Evolutionary conservation across 64 coral and sea anemone species (phyloP), one percentile per base, ranked within the genome.

Genomic region (Orbicella faveolata): DNA sequence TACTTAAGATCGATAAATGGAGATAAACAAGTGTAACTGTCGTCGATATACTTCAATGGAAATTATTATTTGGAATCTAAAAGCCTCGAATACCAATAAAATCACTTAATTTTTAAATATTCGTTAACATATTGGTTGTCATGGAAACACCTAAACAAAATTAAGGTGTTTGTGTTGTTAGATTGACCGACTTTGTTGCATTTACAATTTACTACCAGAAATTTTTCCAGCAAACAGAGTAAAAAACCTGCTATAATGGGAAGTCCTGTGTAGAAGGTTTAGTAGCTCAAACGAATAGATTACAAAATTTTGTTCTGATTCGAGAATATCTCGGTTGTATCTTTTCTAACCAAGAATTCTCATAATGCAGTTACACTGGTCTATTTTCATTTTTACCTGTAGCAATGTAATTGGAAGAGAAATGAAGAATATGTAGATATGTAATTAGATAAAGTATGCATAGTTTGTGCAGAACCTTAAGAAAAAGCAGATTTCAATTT

Each of bases 11-110:
- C 44, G 3, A 6, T 68, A 23, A 9, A 17, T 39, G 13, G 65
- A 69, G 37, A 69, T 26, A 69, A 84, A 16, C 63, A 66, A 84
- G 63, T 85, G 82, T 85, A 85, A 70, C 64, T 85, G 23, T 51
- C 44, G 61, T 63, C 54, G 55, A 70, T 59, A 14, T 59, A 59
- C 55, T 14, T 59, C 55, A 14, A 16, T 59, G 11, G 55, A 70
- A 70, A 25, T n/a, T 12, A 11, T 33, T 70, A n/a, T 67, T 23
- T 67, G 7, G 23, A 70, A 70, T 68, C 18, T 8, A 20, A 20
- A 23, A 8, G 0, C 19, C 65, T 68, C 65, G 23, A 23, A 20
- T 68, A 23, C 8, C 65, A 21, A 68, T 23, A 68, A 20, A 20
- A 70, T 26, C 21, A 70, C 67, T 25, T 4, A 5, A 69, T n/a